Conservation (phyloP, 2,113 vertebrate genomes). For the Gallinago jamesoni region DNA sequence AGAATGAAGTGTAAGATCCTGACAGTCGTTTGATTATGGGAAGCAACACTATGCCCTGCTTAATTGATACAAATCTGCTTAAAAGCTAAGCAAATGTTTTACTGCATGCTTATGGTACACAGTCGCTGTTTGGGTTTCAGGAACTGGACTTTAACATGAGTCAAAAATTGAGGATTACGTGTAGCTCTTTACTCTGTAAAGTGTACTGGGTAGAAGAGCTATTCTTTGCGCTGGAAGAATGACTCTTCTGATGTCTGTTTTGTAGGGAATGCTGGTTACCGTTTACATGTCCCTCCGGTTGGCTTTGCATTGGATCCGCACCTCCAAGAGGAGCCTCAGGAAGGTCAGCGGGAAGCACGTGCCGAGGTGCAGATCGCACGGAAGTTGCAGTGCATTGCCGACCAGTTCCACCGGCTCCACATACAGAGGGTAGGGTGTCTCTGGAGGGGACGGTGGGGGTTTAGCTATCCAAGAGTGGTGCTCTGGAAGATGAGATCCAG, state of each 20-base stretch:
- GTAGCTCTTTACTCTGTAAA: neutral
- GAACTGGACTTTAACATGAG: neutral
- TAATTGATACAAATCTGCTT: neutral
- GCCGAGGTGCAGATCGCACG: slow-evolving; percentile 80
- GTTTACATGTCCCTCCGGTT: slow-evolving; percentile 76
- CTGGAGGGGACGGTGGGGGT: neutral
- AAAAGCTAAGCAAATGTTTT: neutral
- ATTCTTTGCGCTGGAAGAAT: neutral
- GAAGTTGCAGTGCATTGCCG: slow-evolving; percentile 82
- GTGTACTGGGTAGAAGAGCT: neutral
- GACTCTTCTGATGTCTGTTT: slow-evolving; percentile 45
- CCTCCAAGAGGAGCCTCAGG: slow-evolving; percentile 68
- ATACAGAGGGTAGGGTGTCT: slow-evolving; percentile 79
- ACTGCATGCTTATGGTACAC: neutral
- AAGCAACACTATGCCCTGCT: neutral
- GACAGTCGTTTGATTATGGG: neutral
- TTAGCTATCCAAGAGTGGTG: neutral
- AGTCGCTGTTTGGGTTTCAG: neutral
- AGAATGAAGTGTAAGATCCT: neutral
- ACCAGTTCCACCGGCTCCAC: slow-evolving; percentile 84
- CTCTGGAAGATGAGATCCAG: neutral
- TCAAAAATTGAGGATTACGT: neutral
- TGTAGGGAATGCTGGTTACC: slow-evolving; percentile 81
- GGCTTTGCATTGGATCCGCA: slow-evolving; percentile 68
- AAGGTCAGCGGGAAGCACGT: slow-evolving; percentile 74